Evolutionary conservation across 2,888 invertebrate genomes (phyloP), one percentile per base, ranked within the genome.

Genomic region (Diachrysia chrysitis): DNA sequence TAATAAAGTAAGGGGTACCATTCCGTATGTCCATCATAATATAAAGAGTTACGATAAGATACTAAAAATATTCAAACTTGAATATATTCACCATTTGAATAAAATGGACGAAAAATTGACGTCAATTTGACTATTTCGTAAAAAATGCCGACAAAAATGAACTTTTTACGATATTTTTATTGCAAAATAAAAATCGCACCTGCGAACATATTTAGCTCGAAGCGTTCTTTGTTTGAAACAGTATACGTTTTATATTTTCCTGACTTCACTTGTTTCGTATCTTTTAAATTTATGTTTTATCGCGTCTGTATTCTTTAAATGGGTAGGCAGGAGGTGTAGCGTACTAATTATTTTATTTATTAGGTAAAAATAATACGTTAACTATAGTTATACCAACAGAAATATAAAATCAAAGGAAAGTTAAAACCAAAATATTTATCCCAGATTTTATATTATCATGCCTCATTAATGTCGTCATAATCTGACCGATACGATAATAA

Each of bases 131-230:
- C 21, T 25, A 35, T 56, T 58, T 21, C 68, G 58, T 62, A 46
- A 59, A 69, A 78, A 66, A 66, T 56, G 64, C 59, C 63, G 60
- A 59, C 67, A 66, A 58, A 75, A 51, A 63, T 63, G 69, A 48
- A 17, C n/a, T 56, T 71, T 66, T 79, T 75, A 82, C 69, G 69
- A 58, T 6, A 29, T 55, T 79, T 79, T 82, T 79, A 79, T 61
- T 14, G 70, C 23, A 7, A 57, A 57, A 70, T 79, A 82, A 79
- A 81, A 82, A 66, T 76, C 53, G 53, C 82, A 79, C 79, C 79
- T 79, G 82, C 37, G 72, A 63, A 61, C 61, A 32, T 54, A 60
- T 65, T 63, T 63, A 58, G 58, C 46, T 62, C 21, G 42, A 57
- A 68, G 64, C 10, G 63, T 59, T 42, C 54, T 78, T 69, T 66